Evolutionary conservation across 2,888 invertebrate species (phyloP), one percentile per base, ranked within the genome.

Genomic region (Lottia scabra): DNA sequence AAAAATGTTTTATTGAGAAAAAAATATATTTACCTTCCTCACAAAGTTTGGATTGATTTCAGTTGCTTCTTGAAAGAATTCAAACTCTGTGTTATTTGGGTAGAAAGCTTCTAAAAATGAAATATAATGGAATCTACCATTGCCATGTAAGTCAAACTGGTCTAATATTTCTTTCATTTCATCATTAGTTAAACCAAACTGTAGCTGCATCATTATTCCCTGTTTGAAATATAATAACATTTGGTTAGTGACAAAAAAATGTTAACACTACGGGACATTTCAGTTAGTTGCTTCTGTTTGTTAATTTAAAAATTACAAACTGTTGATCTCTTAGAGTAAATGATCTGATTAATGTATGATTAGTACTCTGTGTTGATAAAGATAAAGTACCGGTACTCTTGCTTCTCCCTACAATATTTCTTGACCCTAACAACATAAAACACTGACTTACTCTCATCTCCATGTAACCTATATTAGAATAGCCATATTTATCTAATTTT

Each of bases 171-270:
- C 82, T 43, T 69, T 71, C 63, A 78, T 79, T 62, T 83, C 82
- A 26, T 81, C 81, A 44, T 77, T 78, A 23, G 80, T 77, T 48
- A 83, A 48, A 12, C 67, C 46, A 69, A 83, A 82, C 65, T 82
- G 77, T 78, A 83, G 78, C 26, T 75, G 79, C 13, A 78, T 75
- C 79, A 82, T 81, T 10, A 82, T 76, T n/a, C 80, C 83, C 81
- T 83, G 68, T 8, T 38, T 38, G 6, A 30, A 6, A 30, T 30
- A 30, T 4, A 30, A 30, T 30, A 30, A n/a, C n/a, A n/a, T n/a
- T n/a, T n/a, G n/a, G n/a, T n/a, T n/a, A n/a, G n/a, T n/a, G n/a
- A n/a, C n/a, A n/a, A n/a, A n/a, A n/a, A n/a, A n/a, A n/a, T n/a
- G n/a, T n/a, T n/a, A n/a, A n/a, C n/a, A n/a, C n/a, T n/a, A n/a